phyloP scores from a whole-genome alignment of 2,888 invertebrate species.

The Allophyes oxyacanthae region DNA sequence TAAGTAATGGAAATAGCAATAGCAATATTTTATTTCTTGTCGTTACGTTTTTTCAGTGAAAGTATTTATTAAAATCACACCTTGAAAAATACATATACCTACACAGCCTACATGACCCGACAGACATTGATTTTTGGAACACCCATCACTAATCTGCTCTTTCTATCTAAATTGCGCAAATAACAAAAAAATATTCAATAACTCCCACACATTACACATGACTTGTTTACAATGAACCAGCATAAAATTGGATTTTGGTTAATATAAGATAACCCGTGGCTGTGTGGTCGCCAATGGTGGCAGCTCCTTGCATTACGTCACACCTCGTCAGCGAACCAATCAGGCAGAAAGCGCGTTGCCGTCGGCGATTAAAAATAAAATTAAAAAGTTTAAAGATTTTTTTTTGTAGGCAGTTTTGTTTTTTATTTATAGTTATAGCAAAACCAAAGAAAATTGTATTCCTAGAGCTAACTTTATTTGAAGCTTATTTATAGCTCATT shows the following conservation, averaged over 20 bases:
- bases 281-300: constrained; percentile 74
- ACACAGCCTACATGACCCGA: background rate
- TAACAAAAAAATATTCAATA: constrained; percentile 29
- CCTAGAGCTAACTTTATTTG: too few species aligned
- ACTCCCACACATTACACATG: constrained; percentile 56
- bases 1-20: background rate
- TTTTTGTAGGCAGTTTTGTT: constrained; percentile 15
- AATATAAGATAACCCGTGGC: constrained; percentile 63
- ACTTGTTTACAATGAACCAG: constrained; percentile 70
- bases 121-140: constrained; percentile 17
- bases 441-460: too few species aligned
- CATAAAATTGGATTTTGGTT: constrained; percentile 81
- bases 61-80: too few species aligned
- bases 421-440: too few species aligned
- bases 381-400: constrained; percentile 41
- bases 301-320: constrained; percentile 82
- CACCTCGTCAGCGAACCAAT: constrained; percentile 74
- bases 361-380: constrained; percentile 59
- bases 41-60: too few species aligned
- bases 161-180: constrained; percentile 31
- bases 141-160: constrained; percentile 38
- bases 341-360: constrained; percentile 69
- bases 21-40: too few species aligned
- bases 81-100: constrained; percentile 5
- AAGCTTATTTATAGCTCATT: too few species aligned